Conservation (phyloP, 2,888 invertebrate species). For the Amphipyra tragopoginis region DNA sequence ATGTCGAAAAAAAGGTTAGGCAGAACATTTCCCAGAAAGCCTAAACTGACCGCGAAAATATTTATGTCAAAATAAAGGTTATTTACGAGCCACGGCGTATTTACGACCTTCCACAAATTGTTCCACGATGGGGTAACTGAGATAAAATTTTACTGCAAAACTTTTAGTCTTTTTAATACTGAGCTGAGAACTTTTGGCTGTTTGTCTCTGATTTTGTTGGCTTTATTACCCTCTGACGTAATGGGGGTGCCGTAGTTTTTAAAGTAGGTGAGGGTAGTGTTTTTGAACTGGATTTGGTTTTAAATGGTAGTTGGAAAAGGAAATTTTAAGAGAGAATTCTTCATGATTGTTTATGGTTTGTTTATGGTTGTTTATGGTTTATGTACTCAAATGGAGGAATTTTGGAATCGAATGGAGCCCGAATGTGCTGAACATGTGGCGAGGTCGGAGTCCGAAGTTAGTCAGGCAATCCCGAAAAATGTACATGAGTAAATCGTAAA, state of each 20-base stretch:
- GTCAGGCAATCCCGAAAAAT: too few relatives aligned
- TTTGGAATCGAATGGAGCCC: too few relatives aligned
- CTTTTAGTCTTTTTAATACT: constrained; percentile 62
- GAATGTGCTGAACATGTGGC: too few relatives aligned
- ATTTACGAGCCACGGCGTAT: constrained; percentile 67
- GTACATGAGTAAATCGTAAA: too few relatives aligned
- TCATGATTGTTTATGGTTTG: too few relatives aligned
- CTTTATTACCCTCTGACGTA: constrained; percentile 45
- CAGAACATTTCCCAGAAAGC: neutral
- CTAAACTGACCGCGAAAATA: constrained; percentile 30
- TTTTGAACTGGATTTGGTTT: constrained; percentile 18
- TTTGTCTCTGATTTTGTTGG: constrained; percentile 55
- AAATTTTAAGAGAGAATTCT: neutral
- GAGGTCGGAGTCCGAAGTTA: too few relatives aligned
- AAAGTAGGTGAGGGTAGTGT: constrained; percentile 32
- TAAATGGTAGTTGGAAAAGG: constrained; percentile 14
- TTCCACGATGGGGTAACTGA: constrained; percentile 61
- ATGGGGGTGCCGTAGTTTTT: constrained; percentile 27
- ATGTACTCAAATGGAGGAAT: too few relatives aligned
- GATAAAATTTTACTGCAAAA: constrained; percentile 73
- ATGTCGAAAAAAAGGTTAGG: too few relatives aligned
- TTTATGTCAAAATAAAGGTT: constrained; percentile 65
- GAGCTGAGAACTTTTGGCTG: constrained; percentile 58
- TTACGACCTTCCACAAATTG: constrained; percentile 69
- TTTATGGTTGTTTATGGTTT: too few relatives aligned